These are phyloP conservation scores for Zosterops pallidus DNA, from an alignment of 2,113 vertebrate species.

Conservation along the genomic window DNA sequence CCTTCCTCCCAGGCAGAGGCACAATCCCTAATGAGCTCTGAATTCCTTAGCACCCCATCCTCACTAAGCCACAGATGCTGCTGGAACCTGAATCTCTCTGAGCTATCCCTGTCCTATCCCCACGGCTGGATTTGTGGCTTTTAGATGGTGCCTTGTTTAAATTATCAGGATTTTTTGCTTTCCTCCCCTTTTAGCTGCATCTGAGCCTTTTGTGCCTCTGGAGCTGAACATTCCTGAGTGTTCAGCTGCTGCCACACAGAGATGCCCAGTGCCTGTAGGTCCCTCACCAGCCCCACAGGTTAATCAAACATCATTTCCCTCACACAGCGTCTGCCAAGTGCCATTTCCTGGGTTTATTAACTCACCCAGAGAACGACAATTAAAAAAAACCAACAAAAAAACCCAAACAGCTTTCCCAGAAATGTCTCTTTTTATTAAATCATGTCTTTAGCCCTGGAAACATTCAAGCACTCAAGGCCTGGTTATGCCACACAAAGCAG, in stretches of 20 bases:
- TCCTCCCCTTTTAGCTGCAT: neutral
- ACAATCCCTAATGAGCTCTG: neutral
- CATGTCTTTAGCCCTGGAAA: conserved; percentile 4
- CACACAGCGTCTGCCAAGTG: neutral
- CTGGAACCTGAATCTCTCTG: neutral
- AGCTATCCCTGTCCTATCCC: neutral
- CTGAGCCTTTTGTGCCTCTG: neutral
- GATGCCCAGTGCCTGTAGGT: accelerated
- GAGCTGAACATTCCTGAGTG: neutral
- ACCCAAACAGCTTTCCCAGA: neutral
- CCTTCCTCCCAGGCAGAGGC: neutral
- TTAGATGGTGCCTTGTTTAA: neutral
- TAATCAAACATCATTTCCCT: neutral
- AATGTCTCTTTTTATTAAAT: conserved; percentile 43
- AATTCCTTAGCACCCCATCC: neutral
- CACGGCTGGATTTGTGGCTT: neutral
- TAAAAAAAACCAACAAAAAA: neutral
- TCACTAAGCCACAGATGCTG: neutral
- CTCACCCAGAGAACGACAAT: neutral
- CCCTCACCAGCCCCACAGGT: neutral
- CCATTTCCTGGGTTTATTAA: neutral
- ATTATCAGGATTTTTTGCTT: neutral
- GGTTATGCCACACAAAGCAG: neutral
- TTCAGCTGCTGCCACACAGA: neutral
- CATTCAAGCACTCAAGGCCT: neutral